Evolutionary conservation across 1,140 invertebrate species (phyloP).

Genomic region (Dinothrombium tinctorium): DNA sequence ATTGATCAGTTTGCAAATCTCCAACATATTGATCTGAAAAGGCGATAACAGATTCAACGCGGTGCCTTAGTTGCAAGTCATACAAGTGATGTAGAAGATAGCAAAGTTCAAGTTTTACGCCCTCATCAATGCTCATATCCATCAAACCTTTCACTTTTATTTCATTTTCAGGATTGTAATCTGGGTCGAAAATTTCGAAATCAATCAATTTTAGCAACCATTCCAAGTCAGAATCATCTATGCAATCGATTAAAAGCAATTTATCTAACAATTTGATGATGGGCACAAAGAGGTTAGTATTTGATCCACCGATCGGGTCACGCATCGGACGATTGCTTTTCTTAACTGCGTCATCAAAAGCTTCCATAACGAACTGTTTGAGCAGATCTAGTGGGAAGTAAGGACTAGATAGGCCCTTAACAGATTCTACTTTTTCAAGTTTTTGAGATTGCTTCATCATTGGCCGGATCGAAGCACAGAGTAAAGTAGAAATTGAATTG

Average conservation of each 20-base stretch:
- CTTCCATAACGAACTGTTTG: slow-evolving; percentile 78
- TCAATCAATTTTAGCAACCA: slow-evolving; percentile 82
- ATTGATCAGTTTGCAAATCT: slow-evolving; percentile 78
- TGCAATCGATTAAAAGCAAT: slow-evolving; percentile 71
- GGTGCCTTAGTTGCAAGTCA: slow-evolving; percentile 75
- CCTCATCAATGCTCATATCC: slow-evolving; percentile 93
- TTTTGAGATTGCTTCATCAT: slow-evolving; percentile 38
- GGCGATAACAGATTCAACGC: slow-evolving; percentile 83
- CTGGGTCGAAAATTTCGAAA: slow-evolving; percentile 60
- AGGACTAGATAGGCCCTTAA: slow-evolving; percentile 71
- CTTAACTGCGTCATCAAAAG: slow-evolving; percentile 72
- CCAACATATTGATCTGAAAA: slow-evolving; percentile 87
- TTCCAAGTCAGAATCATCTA: slow-evolving; percentile 79
- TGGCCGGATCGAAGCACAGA: slow-evolving; percentile 73
- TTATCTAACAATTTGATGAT: slow-evolving; percentile 83
- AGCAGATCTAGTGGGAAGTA: slow-evolving; percentile 79
- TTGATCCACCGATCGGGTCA: slow-evolving; percentile 92
- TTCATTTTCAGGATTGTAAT: slow-evolving; percentile 5
- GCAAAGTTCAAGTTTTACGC: slow-evolving; percentile 91
- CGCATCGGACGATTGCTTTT: slow-evolving; percentile 90
- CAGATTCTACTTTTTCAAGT: slow-evolving; percentile 49
- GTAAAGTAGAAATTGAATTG: slow-evolving; percentile 56
- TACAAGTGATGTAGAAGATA: slow-evolving; percentile 84
- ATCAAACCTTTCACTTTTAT: slow-evolving; percentile 47
- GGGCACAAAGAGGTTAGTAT: slow-evolving; percentile 94